Percentiles rank a stretch among this genome's conserved stretches.
Conservation (phyloP, 2,797 vertebrate species). For the Vespertilio murinus region DNA sequence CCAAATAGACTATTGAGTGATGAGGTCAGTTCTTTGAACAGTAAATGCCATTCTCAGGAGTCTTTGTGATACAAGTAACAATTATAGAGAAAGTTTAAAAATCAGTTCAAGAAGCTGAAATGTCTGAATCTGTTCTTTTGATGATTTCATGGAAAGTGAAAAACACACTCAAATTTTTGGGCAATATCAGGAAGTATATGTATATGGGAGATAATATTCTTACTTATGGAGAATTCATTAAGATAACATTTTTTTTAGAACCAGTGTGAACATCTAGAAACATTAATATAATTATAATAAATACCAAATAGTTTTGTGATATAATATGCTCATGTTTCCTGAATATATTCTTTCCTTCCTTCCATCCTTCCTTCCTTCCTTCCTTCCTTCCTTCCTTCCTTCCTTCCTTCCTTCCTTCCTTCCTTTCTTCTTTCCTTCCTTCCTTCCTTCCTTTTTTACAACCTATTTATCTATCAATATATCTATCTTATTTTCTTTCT, state of each 20-base stretch:
- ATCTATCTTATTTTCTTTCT: background rate
- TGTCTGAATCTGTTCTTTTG: slow-evolving; percentile 42
- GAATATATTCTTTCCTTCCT: background rate
- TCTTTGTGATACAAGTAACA: background rate
- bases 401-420: background rate
- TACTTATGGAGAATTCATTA: background rate
- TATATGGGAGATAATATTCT: slow-evolving; percentile 60
- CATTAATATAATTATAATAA: background rate
- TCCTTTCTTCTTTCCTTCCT: too few relatives aligned
- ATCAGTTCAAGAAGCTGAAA: slow-evolving; percentile 12
- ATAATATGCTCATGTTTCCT: background rate
- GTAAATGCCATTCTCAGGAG: slow-evolving; percentile 61
- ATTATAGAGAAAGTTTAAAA: slow-evolving; percentile 63
- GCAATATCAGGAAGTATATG: slow-evolving; percentile 34
- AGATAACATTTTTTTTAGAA: background rate
- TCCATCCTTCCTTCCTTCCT: background rate
- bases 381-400: background rate
- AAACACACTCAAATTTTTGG: slow-evolving; percentile 20
- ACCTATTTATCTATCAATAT: background rate
- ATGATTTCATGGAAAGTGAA: slow-evolving; percentile 65
- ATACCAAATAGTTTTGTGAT: background rate
- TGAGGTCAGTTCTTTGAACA: slow-evolving; percentile 48
- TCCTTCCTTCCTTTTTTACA: background rate
- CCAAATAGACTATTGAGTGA: slow-evolving; percentile 59
- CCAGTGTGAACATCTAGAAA: background rate